phyloP scores from a whole-genome alignment of 2,797 vertebrate species.

The Steatocranus sp. region DNA sequence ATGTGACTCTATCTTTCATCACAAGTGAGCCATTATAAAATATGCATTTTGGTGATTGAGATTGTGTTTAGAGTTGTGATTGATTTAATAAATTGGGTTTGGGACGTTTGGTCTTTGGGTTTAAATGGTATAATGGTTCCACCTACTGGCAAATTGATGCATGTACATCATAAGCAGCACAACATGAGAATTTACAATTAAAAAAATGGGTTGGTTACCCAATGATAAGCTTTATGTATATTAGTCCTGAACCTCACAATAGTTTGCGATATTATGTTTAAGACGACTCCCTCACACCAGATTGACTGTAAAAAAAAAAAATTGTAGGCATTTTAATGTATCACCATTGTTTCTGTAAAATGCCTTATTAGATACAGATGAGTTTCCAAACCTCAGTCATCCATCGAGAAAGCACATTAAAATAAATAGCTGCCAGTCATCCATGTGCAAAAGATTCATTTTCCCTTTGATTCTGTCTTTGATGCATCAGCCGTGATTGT shows the following conservation, averaged over 20 bases:
- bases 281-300: not conserved
- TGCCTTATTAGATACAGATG: slow-evolving; percentile 58
- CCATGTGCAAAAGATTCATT: slow-evolving; percentile 50
- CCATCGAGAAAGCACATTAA: slow-evolving; percentile 28
- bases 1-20: not conserved
- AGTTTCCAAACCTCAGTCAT: slow-evolving; percentile 36
- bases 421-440: slow-evolving; percentile 71
- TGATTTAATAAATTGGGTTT: not conserved
- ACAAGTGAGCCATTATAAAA: not conserved
- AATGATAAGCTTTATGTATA: not conserved
- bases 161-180: not conserved
- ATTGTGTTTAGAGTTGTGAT: not conserved
- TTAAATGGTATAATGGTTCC: not conserved
- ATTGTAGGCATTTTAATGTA: slow-evolving; percentile 6
- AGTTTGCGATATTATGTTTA: not conserved
- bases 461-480: slow-evolving; percentile 15
- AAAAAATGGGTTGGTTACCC: not conserved
- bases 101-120: not conserved
- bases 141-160: not conserved
- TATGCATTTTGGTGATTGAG: not conserved
- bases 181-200: not conserved
- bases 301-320: not conserved
- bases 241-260: not conserved
- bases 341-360: slow-evolving; percentile 45
- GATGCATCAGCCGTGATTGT: slow-evolving; percentile 11